These are phyloP conservation scores for Tychaedon coryphoeus DNA, from an alignment of 2,113 vertebrate species.

Conservation along the genomic window DNA sequence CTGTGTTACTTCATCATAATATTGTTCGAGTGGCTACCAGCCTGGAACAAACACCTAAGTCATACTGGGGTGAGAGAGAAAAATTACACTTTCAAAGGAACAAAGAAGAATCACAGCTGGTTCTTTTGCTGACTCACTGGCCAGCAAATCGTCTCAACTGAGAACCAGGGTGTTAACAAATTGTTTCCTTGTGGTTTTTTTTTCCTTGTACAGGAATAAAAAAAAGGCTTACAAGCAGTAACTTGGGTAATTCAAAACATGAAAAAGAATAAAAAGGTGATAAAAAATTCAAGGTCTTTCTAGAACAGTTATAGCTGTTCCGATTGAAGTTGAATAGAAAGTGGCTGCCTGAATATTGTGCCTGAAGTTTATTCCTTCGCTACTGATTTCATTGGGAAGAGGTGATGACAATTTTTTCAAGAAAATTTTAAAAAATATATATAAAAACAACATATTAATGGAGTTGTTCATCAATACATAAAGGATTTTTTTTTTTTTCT, in stretches of 20 bases:
- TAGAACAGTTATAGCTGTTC: background rate
- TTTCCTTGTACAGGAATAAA: rapidly evolving
- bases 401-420: background rate
- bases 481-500: background rate
- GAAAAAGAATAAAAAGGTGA: background rate
- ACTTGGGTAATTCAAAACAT: background rate
- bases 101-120: background rate
- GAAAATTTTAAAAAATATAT: background rate
- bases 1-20: background rate
- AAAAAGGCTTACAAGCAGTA: background rate
- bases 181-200: background rate
- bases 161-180: background rate
- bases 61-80: background rate
- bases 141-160: background rate
- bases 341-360: background rate
- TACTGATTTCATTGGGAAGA: background rate
- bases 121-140: background rate
- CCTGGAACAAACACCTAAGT: background rate
- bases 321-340: background rate
- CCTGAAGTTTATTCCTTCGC: background rate
- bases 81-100: background rate
- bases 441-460: background rate
- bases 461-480: background rate
- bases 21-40: background rate
- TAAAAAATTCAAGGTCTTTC: background rate